Conservation (phyloP, 2,888 invertebrate species). For the Callosobruchus maculatus region DNA sequence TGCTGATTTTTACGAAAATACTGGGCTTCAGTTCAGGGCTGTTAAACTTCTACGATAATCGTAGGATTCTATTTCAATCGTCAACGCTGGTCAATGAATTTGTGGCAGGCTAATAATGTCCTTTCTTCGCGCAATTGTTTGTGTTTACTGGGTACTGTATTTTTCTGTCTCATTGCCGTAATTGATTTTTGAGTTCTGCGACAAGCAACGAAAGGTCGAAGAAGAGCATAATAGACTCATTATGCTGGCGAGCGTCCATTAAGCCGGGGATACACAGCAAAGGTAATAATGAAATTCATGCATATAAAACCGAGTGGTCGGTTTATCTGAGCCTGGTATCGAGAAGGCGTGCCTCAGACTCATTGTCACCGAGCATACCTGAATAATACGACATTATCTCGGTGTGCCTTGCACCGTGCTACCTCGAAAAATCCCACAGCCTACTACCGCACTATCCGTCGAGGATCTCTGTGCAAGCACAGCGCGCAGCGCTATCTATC, state of each 20-base stretch:
- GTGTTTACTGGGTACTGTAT: no score
- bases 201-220: slow-evolving; percentile 17
- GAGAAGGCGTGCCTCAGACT: slow-evolving; percentile 44
- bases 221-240: slow-evolving; percentile 25
- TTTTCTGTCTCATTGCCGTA: neutral
- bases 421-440: slow-evolving; percentile 26
- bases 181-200: neutral
- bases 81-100: no score
- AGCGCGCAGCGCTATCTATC: neutral
- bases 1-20: no score
- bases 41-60: no score
- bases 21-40: no score
- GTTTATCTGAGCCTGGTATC: slow-evolving; percentile 46
- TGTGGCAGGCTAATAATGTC: no score
- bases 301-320: slow-evolving; percentile 39
- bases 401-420: neutral
- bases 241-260: slow-evolving; percentile 20
- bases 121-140: no score
- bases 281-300: slow-evolving; percentile 44
- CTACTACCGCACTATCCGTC: slow-evolving; percentile 11
- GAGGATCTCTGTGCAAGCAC: neutral
- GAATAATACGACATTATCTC: slow-evolving; percentile 47
- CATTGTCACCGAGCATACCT: slow-evolving; percentile 48
- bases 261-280: slow-evolving; percentile 28
- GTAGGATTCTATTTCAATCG: no score